Evolutionary conservation across 2,888 invertebrate species (phyloP).

Genomic region (Ellobium chinense): DNA sequence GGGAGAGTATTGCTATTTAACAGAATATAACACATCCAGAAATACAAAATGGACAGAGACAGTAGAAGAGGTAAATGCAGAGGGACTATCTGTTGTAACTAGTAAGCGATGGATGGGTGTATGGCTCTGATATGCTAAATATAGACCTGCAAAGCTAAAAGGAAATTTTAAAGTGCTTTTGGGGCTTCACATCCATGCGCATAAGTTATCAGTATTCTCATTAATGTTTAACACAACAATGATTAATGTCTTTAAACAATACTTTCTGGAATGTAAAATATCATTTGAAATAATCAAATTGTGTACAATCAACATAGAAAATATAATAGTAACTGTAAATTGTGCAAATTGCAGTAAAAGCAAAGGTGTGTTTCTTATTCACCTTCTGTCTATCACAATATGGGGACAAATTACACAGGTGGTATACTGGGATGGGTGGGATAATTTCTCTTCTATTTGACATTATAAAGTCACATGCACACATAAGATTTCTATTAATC

Average conservation of each 20-base stretch:
- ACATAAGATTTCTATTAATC: too few species aligned
- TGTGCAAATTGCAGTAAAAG: not conserved
- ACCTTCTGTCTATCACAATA: not conserved
- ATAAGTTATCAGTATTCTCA: not conserved
- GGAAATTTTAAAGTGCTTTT: not conserved
- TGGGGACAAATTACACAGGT: too few species aligned
- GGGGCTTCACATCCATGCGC: conserved; percentile 1
- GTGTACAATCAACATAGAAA: not conserved
- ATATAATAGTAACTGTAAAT: not conserved
- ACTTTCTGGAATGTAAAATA: conserved; percentile 6
- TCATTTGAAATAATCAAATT: not conserved
- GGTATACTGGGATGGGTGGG: too few species aligned
- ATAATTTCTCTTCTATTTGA: too few species aligned
- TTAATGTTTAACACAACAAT: not conserved
- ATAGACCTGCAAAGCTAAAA: not conserved
- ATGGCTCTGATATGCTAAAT: not conserved
- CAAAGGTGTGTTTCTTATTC: not conserved
- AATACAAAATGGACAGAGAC: too few species aligned
- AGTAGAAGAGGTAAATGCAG: too few species aligned
- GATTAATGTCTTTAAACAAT: not conserved
- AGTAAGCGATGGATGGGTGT: not conserved
- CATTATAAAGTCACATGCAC: too few species aligned
- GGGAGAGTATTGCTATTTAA: too few species aligned
- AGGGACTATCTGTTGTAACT: too few species aligned
- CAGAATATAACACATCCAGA: too few species aligned